Conservation (phyloP, 2,888 invertebrate species). For the Phalangium opilio region DNA sequence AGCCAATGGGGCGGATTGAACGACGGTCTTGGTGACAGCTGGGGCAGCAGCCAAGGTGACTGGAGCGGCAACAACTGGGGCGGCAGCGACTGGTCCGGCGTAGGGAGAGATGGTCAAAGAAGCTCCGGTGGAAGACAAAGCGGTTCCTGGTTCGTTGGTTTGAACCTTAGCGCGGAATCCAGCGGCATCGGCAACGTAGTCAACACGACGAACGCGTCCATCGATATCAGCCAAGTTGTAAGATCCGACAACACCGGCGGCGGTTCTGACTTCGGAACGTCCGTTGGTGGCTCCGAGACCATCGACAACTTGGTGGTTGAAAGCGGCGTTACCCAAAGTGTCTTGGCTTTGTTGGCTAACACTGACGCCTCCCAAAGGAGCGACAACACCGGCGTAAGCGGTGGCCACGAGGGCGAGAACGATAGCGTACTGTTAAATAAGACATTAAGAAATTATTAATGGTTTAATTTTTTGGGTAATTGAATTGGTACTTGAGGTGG, state of each 20-base stretch:
- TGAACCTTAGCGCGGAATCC: conserved; percentile 19
- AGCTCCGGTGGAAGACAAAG: conserved; percentile 11
- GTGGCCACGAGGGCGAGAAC: no score
- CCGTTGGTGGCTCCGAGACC: conserved; percentile 15
- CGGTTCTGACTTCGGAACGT: conserved; percentile 16
- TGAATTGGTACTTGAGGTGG: no score
- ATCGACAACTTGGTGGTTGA: conserved; percentile 16
- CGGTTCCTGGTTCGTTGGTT: conserved; percentile 14
- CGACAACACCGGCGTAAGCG: no score
- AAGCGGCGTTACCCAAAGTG: conserved; percentile 10
- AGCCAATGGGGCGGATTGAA: no score
- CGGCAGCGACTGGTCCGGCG: conserved; percentile 5
- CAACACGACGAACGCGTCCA: conserved; percentile 16
- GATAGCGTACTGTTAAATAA: no score
- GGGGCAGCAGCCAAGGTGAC: neutral
- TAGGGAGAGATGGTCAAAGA: conserved; percentile 7
- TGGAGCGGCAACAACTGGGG: conserved; percentile 3
- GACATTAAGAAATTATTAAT: no score
- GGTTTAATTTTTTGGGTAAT: no score
- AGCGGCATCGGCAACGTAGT: conserved; percentile 17
- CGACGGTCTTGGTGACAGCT: neutral
- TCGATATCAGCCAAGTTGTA: conserved; percentile 16
- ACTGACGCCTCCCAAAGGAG: no score
- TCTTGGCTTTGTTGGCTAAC: no score
- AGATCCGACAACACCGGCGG: conserved; percentile 13